Conservation (phyloP, 2,113 vertebrate species). For the Neogale vison region DNA sequence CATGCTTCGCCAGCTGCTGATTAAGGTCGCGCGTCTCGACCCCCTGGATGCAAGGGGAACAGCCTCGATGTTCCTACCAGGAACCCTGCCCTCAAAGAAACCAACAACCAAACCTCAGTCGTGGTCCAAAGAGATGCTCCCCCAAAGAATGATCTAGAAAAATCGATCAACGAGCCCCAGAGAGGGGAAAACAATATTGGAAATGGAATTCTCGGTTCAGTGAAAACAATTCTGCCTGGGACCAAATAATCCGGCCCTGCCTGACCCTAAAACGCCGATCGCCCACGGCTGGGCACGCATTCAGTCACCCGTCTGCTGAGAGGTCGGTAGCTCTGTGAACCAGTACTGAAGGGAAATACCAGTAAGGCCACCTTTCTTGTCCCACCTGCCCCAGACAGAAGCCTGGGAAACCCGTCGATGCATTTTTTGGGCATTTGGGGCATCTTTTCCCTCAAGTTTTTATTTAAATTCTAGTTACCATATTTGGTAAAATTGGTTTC, state of each 20-base stretch:
- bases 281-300: neutral
- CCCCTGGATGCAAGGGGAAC: neutral
- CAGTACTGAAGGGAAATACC: neutral
- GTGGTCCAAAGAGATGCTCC: neutral
- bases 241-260: neutral
- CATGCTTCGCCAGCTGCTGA: neutral
- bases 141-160: neutral
- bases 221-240: neutral
- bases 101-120: neutral
- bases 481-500: no score
- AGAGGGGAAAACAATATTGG: neutral
- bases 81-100: neutral
- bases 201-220: neutral
- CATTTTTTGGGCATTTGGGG: no score
- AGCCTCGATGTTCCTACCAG: neutral
- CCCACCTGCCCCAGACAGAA: neutral
- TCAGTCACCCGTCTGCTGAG: neutral
- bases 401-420: neutral
- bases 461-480: no score
- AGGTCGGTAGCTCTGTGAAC: neutral
- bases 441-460: no score
- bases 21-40: neutral
- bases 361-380: neutral
- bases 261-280: neutral
- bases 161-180: neutral